Conservation (phyloP, 1,140 invertebrate species). For the Drosophila parabipectinata region DNA sequence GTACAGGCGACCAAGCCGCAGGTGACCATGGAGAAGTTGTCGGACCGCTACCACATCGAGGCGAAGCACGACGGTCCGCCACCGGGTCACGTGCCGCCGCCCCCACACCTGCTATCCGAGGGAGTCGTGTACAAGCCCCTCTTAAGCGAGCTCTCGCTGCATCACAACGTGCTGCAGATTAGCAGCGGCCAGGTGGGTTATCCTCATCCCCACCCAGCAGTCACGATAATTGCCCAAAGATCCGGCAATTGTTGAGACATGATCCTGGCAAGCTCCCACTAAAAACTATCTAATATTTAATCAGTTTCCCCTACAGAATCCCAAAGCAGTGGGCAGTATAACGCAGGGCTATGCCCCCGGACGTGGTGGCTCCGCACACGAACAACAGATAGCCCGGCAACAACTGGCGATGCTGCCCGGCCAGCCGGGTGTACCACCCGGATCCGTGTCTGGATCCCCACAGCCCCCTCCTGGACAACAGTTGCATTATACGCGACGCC, state of each 20-base stretch:
- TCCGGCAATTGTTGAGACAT: neutral
- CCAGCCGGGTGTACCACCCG: conserved; percentile 55
- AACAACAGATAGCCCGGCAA: conserved; percentile 70
- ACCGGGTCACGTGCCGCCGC: conserved; percentile 56
- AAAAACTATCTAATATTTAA: conserved; percentile 1
- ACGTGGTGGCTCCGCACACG: conserved; percentile 56
- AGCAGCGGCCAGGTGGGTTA: conserved; percentile 66
- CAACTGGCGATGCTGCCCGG: conserved; percentile 71
- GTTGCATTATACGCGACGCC: conserved; percentile 66
- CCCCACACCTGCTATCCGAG: conserved; percentile 61
- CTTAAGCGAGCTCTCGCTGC: conserved; percentile 68
- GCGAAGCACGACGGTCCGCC: conserved; percentile 69
- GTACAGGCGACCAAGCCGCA: conserved; percentile 73
- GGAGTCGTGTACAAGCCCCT: conserved; percentile 73
- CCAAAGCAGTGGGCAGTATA: conserved; percentile 74
- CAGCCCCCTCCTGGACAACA: conserved; percentile 64
- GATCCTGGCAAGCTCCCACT: neutral
- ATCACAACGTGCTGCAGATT: conserved; percentile 80
- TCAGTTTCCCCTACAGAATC: conserved; percentile 54
- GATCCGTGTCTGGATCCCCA: conserved; percentile 35
- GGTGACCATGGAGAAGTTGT: conserved; percentile 81
- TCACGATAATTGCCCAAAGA: neutral
- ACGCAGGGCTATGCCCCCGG: conserved; percentile 78
- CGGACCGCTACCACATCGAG: conserved; percentile 78
- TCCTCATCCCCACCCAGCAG: neutral